Evolutionary conservation across 1,140 invertebrate genomes (phyloP).

Genomic region (Mercenaria mercenaria): DNA sequence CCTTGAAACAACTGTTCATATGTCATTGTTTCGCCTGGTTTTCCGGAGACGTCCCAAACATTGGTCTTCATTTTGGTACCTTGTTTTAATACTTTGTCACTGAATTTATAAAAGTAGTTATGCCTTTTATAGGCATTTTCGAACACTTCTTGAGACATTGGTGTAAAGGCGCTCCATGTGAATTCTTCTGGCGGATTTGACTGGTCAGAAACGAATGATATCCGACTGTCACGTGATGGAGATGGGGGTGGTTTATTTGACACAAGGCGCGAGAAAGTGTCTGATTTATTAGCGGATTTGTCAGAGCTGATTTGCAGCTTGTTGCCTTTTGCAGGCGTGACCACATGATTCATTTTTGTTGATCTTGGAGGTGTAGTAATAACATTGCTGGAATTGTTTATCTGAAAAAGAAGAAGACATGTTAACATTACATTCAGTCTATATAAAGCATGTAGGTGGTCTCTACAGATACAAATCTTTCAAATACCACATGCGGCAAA

Average conservation of each 20-base stretch:
- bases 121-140: slow-evolving; percentile 75
- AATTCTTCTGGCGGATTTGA: slow-evolving; percentile 73
- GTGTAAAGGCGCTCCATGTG: slow-evolving; percentile 75
- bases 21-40: slow-evolving; percentile 75
- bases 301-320: slow-evolving; percentile 8
- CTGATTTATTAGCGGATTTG: slow-evolving; percentile 39
- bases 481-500: too few species aligned
- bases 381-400: slow-evolving; percentile 5
- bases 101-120: slow-evolving; percentile 76
- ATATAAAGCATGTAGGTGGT: background rate
- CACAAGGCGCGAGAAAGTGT: slow-evolving; percentile 1
- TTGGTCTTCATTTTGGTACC: slow-evolving; percentile 75
- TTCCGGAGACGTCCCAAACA: slow-evolving; percentile 76
- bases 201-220: slow-evolving; percentile 55
- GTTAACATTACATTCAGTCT: background rate
- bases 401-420: slow-evolving; percentile 43
- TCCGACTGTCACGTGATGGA: slow-evolving; percentile 33
- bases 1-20: slow-evolving; percentile 80
- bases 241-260: slow-evolving; percentile 40
- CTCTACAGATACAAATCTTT: too few species aligned
- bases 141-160: slow-evolving; percentile 71
- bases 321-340: background rate
- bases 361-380: slow-evolving; percentile 31
- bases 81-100: slow-evolving; percentile 75
- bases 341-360: slow-evolving; percentile 36